Base-by-base conservation (phyloP, 2,888 invertebrate species). In the Rhopalosiphum nymphaeae region DNA sequence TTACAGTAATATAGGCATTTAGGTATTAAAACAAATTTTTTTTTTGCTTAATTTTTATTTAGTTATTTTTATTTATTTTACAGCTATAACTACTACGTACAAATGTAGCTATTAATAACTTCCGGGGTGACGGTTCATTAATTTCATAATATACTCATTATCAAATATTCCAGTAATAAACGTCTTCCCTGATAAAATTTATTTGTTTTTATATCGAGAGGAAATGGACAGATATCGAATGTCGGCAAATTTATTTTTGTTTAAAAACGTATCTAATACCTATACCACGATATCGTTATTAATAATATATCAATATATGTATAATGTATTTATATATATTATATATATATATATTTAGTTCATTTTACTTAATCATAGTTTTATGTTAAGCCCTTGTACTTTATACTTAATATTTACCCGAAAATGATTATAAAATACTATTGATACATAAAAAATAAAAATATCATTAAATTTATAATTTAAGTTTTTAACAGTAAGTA, bases 71-170 rank as follows among this genome's bases (percentile, higher is more conserved):
- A 46, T 46, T 46, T 46, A 46, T 46, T 46, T 46, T 46, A 46
- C 44, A 46, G 36, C 36, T 29, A 53, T 21, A 53, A 9, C 42
- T 3, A 44, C 16, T 85, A 29, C 57, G 46, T 44, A 46, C 26
- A 56, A 46, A 61, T 61, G 61, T 26, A 61, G 29, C 5, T 42
- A 46, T 46, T 61, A 92, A 67, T 49, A 49, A 87, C 67, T 92
- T 67, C 61, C 67, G 49, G 87, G 87, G 21, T 16, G 16, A 57
- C 11, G 44, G 36, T 84, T 36, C 53, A 84, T n/a, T n/a, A n/a
- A n/a, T n/a, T n/a, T n/a, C n/a, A n/a, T n/a, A n/a, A n/a, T 86
- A 57, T 44, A 36, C 44, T 86, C 86, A 49, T 87, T 92, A 92
- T 92, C 25, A 49, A 87, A 92, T 78, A 36, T 42, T 87, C 67